A percentile compares a stretch with the other conserved stretches of the same genome.
Evolutionary conservation across 2,113 vertebrate genomes (phyloP).

Genomic region (Athene noctua): DNA sequence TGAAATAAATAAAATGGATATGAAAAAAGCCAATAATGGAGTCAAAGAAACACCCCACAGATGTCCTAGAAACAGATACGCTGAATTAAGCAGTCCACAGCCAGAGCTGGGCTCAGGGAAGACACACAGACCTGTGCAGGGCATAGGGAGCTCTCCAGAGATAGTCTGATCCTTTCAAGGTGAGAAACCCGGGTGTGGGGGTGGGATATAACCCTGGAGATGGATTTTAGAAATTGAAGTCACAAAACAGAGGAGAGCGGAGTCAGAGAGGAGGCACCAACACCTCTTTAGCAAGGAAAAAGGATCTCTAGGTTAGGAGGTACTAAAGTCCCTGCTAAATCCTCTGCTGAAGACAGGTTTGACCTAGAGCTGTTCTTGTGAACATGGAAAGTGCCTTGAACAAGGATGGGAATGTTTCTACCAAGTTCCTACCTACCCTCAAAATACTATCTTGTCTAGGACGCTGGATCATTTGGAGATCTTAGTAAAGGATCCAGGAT

Average conservation of each 20-base stretch:
- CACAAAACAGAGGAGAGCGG: background rate
- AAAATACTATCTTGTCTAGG: background rate
- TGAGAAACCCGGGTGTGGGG: background rate
- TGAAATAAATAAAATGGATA: background rate
- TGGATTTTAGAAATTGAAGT: background rate
- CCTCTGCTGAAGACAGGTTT: background rate
- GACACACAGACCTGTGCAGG: rapidly evolving
- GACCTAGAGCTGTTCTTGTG: background rate
- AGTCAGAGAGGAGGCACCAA: background rate
- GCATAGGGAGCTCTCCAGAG: background rate
- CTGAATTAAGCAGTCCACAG: rapidly evolving
- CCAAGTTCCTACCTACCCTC: background rate
- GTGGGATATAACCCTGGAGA: background rate
- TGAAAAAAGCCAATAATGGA: background rate
- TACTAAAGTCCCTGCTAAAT: background rate
- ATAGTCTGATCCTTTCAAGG: background rate
- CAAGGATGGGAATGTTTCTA: background rate
- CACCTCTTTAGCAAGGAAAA: background rate
- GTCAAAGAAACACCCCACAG: background rate
- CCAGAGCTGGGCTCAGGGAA: background rate
- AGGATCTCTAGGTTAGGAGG: background rate
- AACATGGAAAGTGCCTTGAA: background rate
- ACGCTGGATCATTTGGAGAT: background rate
- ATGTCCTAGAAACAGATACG: background rate
- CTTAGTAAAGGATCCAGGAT: background rate